phyloP scores from a whole-genome alignment of 2,888 invertebrate species.

The Dolomedes plantarius region DNA sequence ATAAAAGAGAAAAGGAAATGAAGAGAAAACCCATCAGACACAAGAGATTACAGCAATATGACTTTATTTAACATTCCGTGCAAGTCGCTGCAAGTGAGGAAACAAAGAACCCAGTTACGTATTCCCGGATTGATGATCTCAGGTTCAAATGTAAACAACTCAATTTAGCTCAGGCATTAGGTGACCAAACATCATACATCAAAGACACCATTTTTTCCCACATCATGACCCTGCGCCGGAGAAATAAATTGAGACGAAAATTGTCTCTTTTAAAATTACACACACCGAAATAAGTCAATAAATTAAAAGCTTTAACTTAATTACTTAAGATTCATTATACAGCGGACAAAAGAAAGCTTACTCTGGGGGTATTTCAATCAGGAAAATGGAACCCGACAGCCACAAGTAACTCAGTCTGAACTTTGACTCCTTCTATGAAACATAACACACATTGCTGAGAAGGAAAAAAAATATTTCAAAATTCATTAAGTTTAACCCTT shows the following conservation, averaged over 20 bases:
- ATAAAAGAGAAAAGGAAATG: too few relatives aligned
- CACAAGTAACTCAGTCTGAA: conserved; percentile 1
- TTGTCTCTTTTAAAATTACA: not conserved
- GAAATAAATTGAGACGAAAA: conserved; percentile 35
- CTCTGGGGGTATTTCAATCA: not conserved
- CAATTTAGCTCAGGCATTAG: not conserved
- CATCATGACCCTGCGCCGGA: not conserved
- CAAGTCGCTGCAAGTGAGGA: not conserved
- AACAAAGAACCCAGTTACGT: not conserved
- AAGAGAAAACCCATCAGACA: too few relatives aligned
- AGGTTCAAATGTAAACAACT: conserved; percentile 30
- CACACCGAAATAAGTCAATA: not conserved
- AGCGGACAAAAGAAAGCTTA: conserved; percentile 5
- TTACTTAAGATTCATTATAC: conserved; percentile 30
- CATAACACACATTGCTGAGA: conserved; percentile 39
- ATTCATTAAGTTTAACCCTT: conserved; percentile 69
- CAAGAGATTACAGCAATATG: not conserved
- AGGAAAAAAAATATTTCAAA: conserved; percentile 36
- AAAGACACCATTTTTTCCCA: not conserved
- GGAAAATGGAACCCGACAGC: not conserved
- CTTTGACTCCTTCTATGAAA: conserved; percentile 46
- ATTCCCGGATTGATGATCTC: not conserved
- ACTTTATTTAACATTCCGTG: not conserved
- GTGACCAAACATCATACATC: conserved; percentile 22
- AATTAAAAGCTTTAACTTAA: conserved; percentile 31